These are phyloP conservation scores for Stichopus chloronotus DNA, from an alignment of 35 echinoderm and acorn worm species.

Conservation along the genomic window DNA sequence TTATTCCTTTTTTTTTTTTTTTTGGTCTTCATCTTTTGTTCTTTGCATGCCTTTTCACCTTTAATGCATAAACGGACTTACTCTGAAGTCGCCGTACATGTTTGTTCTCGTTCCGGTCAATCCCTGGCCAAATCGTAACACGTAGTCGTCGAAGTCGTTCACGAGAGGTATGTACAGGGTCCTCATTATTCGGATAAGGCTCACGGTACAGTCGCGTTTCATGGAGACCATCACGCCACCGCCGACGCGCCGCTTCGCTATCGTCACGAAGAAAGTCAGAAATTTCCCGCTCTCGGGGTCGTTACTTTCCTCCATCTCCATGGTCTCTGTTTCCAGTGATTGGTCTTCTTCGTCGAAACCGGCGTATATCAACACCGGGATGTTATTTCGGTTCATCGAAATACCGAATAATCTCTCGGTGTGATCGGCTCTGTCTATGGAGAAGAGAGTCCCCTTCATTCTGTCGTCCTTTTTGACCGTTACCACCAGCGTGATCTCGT, in stretches of 20 bases:
- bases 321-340: background rate
- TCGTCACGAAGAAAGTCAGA: slow-evolving; percentile 12
- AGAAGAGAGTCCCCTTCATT: slow-evolving; percentile 30
- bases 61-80: background rate
- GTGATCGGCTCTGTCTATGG: slow-evolving; percentile 24
- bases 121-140: slow-evolving; percentile 44
- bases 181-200: background rate
- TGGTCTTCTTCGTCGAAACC: slow-evolving; percentile 17
- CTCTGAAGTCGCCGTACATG: slow-evolving; percentile 23
- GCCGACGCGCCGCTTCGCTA: background rate
- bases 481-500: slow-evolving; percentile 28
- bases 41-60: background rate
- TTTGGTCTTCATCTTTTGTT: too few relatives aligned
- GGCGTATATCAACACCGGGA: slow-evolving; percentile 17
- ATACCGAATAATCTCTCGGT: slow-evolving; percentile 47
- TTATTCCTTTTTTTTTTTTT: too few relatives aligned
- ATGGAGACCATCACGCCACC: background rate
- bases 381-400: slow-evolving; percentile 38
- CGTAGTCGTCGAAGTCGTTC: slow-evolving; percentile 19
- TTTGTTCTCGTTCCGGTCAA: background rate
- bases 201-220: background rate
- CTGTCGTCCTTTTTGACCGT: slow-evolving; percentile 29
- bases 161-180: slow-evolving; percentile 29
- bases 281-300: background rate
- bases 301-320: background rate